These are phyloP conservation scores for Panulirus ornatus DNA, from an alignment of 1,140 invertebrate species.

Conservation along the genomic window DNA sequence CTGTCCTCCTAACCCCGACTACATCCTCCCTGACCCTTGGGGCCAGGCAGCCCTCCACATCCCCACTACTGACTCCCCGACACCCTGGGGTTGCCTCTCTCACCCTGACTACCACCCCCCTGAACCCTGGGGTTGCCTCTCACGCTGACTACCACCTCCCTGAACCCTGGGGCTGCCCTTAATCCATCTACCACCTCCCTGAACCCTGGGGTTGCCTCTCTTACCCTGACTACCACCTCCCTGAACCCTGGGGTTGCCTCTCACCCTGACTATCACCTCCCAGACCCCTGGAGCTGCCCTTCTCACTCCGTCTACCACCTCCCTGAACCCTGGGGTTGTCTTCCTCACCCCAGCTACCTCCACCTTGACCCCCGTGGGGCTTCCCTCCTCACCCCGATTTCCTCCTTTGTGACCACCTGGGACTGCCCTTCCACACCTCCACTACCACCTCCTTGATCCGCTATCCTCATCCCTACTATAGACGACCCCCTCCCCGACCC, in stretches of 20 bases:
- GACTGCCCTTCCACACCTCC: neutral
- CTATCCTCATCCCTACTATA: neutral
- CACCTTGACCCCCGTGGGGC: neutral
- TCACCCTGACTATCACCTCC: neutral
- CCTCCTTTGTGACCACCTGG: neutral
- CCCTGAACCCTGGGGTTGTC: neutral
- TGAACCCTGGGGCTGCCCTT: neutral
- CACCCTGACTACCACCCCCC: neutral
- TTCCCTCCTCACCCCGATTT: neutral
- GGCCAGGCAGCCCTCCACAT: neutral
- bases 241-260: neutral
- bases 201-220: neutral
- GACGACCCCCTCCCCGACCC: neutral
- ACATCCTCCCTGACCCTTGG: neutral
- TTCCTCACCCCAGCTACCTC: neutral
- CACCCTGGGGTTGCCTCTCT: neutral
- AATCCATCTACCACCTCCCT: neutral
- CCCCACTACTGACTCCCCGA: neutral
- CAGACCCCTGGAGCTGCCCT: neutral
- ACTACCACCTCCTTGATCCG: neutral
- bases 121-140: neutral
- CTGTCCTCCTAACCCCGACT: neutral
- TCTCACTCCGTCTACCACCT: neutral
- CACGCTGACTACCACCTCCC: neutral
- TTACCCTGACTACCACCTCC: neutral